Conservation (phyloP, 2,113 vertebrate genomes). For the Leptobrachium ailaonicum region DNA sequence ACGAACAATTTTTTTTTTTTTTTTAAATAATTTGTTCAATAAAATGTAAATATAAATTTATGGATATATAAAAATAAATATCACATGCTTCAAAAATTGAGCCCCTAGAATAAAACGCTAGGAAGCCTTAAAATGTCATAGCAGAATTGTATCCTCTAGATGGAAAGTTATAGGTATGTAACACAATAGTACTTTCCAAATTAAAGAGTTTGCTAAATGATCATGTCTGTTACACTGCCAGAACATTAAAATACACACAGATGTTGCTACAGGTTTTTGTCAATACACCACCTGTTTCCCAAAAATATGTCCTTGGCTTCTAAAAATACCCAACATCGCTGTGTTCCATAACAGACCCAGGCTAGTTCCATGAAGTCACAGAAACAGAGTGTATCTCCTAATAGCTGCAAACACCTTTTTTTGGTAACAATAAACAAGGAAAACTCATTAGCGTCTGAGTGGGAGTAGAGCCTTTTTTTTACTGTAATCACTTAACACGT, state of each 20-base stretch:
- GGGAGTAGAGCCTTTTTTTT: constrained; percentile 46
- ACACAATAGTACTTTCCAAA: too few relatives aligned
- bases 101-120: too few relatives aligned
- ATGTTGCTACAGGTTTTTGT: constrained; percentile 50
- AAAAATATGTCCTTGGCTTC: constrained; percentile 51
- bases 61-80: too few relatives aligned
- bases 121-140: too few relatives aligned
- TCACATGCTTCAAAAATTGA: too few relatives aligned
- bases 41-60: too few relatives aligned
- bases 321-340: constrained; percentile 51
- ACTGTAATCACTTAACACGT: constrained; percentile 48
- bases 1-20: too few relatives aligned
- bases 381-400: constrained; percentile 48
- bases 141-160: too few relatives aligned
- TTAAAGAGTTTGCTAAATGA: neutral
- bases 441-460: constrained; percentile 54
- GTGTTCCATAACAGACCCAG: constrained; percentile 57
- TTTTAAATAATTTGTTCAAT: too few relatives aligned
- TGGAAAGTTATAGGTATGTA: too few relatives aligned
- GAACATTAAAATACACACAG: neutral
- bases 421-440: constrained; percentile 50
- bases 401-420: constrained; percentile 52
- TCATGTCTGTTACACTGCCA: neutral
- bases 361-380: constrained; percentile 58
- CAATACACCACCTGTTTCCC: constrained; percentile 54